Evolutionary conservation across 2,888 invertebrate species (phyloP), one percentile per base, ranked within the genome.

Genomic region (Dorcus parallelipipedus): DNA sequence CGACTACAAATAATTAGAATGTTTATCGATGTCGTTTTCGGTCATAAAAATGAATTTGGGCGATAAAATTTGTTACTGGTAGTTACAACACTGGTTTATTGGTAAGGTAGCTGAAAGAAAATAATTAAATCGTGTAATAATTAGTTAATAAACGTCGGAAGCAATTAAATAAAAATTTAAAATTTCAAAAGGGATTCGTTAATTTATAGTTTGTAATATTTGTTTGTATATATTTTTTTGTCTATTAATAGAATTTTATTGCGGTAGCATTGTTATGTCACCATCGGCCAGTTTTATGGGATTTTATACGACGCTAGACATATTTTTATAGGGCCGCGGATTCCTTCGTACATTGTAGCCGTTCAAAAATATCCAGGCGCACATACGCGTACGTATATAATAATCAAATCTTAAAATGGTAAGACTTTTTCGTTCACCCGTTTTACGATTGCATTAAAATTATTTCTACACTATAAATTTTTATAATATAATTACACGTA

Each of bases 271-370:
- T 45, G 45, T 45, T 45, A 45, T 45, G 45, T 45, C 45, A 23
- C 23, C 26, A 33, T 33, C 26, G 26, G 50, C 38, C 38, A 50
- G 9, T 51, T 56, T 56, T 56, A 49, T 43, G 43, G 10, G 26
- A n/a, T 43, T 45, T 56, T 56, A 56, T 45, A 50, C 14, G 49
- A 41, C 43, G 20, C 38, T 38, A 50, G 38, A 51, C 55, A 55
- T 55, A 55, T 55, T 56, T 56, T 56, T 56, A 56, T 56, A 56
- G 41, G 45, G 17, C 17, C 23, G 17, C 23, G 45, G 23, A 9
- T 45, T 45, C 26, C 26, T 33, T 33, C 26, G 1, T 45, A 45
- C 45, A 45, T 45, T 45, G 45, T 45, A 33, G 6, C 4, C 26
- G 26, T 5, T 33, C 6, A 33, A 33, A 33, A 33, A 33, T 33